phyloP scores from a whole-genome alignment of 2,888 invertebrate genomes.

The Drosophila gaucha region DNA sequence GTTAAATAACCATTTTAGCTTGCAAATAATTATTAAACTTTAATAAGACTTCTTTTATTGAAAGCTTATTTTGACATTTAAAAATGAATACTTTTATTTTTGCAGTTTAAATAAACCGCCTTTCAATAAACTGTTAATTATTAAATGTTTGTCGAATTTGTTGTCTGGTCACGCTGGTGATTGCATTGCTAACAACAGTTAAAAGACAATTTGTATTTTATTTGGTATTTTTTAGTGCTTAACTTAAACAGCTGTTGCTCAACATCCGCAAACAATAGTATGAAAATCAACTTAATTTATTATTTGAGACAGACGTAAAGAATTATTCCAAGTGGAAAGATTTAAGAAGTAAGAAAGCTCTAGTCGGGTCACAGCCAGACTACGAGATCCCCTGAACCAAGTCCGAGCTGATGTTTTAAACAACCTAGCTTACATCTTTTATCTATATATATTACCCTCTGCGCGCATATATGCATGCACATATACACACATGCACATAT shows the following conservation, averaged over 20 bases:
- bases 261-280: neutral
- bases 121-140: neutral
- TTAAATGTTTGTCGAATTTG: neutral
- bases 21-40: too few species aligned
- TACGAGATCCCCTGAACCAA: too few species aligned
- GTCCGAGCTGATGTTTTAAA: too few species aligned
- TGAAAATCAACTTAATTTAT: neutral
- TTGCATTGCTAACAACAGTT: too few species aligned
- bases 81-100: neutral
- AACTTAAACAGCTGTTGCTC: neutral
- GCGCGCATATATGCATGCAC: rapidly evolving
- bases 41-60: too few species aligned
- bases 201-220: neutral
- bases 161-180: neutral
- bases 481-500: neutral
- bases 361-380: too few species aligned
- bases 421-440: too few species aligned
- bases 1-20: too few species aligned
- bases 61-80: neutral
- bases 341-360: too few species aligned
- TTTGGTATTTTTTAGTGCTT: conserved; percentile 1
- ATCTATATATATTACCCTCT: too few species aligned
- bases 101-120: neutral
- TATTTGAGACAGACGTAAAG: neutral
- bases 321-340: neutral